Evolutionary conservation across 2,888 invertebrate genomes (phyloP), one percentile per base, ranked within the genome.

Genomic region (Schizotus pectinicornis): DNA sequence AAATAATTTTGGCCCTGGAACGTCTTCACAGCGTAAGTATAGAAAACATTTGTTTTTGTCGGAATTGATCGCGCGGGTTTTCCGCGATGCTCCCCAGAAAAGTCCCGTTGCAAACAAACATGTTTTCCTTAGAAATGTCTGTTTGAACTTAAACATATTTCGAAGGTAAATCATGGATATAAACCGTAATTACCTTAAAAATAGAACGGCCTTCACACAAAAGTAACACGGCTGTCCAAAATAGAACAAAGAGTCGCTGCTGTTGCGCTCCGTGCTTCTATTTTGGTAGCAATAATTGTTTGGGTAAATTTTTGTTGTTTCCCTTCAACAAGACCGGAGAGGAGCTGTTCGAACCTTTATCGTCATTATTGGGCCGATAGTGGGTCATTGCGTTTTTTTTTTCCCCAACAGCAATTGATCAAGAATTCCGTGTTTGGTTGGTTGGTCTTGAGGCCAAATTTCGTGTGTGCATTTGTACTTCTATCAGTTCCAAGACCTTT

Each of bases 1-100:
- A 98, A 84, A 92, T 98, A 69, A 93, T 96, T 72, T 83, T 98
- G 61, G 98, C 98, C 2, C 82, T 98, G 65, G 97, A 98, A 81
- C 94, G 94, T 79, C 82, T 98, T 66, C 98, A 98, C 82, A 92
- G 92, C 86, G 94, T 94, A 79, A 81, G 81, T 68, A 55, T 48
- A 22, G 31, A 36, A 48, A 48, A 48, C 14, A 7, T 8, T 37
- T 49, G 7, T 30, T 9, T 51, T 51, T 42, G 34, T 9, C 34
- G n/a, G 22, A 42, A 51, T n/a, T 42, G 34, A 14, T 41, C 35
- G 35, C 13, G 46, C 38, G 38, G 11, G 1, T 31, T 53, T 45
- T 53, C 22, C 22, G 22, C 5, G 22, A n/a, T n/a, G n/a, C n/a
- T 22, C 2, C 22, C 5, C 22, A 11, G n/a, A 41, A 14, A 41